These are phyloP conservation scores for Dipodomys stephensi DNA, from an alignment of 2,113 vertebrate genomes.

Conservation along the genomic window DNA sequence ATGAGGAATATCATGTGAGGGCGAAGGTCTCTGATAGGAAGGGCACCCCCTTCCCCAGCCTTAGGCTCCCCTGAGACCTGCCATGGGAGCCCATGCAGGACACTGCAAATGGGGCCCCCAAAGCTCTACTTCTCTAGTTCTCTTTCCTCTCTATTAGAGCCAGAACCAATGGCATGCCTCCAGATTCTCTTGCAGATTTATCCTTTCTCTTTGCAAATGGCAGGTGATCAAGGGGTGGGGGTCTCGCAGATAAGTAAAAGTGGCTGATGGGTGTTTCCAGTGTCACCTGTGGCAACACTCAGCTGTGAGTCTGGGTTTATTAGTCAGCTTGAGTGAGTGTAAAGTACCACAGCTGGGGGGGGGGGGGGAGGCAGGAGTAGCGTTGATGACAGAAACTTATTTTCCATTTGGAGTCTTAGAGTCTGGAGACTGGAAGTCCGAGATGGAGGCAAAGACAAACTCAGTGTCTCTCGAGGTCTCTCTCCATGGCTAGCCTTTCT, in stretches of 20 bases:
- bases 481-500: not conserved
- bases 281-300: not conserved
- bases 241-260: not conserved
- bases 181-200: not conserved
- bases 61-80: not conserved
- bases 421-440: not conserved
- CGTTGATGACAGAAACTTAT: not conserved
- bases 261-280: not conserved
- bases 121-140: not conserved
- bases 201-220: not conserved
- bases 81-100: not conserved
- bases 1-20: not conserved
- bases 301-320: not conserved
- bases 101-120: not conserved
- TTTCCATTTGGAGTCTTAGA: not conserved
- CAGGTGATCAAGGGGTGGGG: not conserved
- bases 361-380: no score
- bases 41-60: not conserved
- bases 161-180: not conserved
- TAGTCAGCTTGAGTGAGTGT: no score
- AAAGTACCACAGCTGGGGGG: not conserved
- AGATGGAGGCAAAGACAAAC: accelerated
- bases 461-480: not conserved
- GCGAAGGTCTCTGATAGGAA: no score
- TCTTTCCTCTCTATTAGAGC: not conserved